Conservation (phyloP, 2,888 invertebrate species). For the Caenorhabditis angaria region DNA sequence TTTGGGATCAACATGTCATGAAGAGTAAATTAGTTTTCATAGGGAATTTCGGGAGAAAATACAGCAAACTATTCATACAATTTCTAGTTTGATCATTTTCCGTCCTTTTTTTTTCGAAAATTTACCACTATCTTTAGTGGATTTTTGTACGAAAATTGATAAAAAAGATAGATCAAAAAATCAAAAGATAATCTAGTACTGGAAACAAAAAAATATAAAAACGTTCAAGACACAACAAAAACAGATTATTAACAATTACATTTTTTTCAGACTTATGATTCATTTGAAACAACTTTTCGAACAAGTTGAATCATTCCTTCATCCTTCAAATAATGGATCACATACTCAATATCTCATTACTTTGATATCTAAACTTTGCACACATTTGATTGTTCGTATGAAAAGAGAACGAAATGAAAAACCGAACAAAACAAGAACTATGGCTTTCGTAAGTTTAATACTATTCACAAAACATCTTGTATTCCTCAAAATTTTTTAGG, state of each 20-base stretch:
- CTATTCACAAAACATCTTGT: not conserved
- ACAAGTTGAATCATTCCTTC: slow-evolving; percentile 85
- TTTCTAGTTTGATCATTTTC: too few relatives aligned
- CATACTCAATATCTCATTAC: slow-evolving; percentile 77
- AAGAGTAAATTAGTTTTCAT: slow-evolving; percentile 30
- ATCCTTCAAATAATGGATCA: slow-evolving; percentile 86
- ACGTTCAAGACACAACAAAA: too few relatives aligned
- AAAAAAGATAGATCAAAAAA: not conserved
- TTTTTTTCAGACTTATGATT: slow-evolving; percentile 47
- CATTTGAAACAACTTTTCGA: slow-evolving; percentile 82
- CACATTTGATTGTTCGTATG: slow-evolving; percentile 72
- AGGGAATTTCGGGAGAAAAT: not conserved
- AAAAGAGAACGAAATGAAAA: slow-evolving; percentile 77
- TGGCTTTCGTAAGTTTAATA: slow-evolving; percentile 8
- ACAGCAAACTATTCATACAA: too few relatives aligned
- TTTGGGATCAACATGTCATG: slow-evolving; percentile 57
- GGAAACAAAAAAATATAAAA: too few relatives aligned
- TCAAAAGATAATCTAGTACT: too few relatives aligned
- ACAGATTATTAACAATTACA: not conserved
- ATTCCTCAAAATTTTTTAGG: slow-evolving; percentile 75
- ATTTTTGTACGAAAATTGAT: not conserved
- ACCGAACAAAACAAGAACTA: slow-evolving; percentile 15
- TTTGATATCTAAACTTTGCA: slow-evolving; percentile 74
- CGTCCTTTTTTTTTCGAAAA: too few relatives aligned
- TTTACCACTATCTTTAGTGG: too few relatives aligned